Percentiles rank a stretch among this genome's conserved stretches.
Conservation (phyloP, 2,888 invertebrate genomes). For the Apomyelois bistriatella region DNA sequence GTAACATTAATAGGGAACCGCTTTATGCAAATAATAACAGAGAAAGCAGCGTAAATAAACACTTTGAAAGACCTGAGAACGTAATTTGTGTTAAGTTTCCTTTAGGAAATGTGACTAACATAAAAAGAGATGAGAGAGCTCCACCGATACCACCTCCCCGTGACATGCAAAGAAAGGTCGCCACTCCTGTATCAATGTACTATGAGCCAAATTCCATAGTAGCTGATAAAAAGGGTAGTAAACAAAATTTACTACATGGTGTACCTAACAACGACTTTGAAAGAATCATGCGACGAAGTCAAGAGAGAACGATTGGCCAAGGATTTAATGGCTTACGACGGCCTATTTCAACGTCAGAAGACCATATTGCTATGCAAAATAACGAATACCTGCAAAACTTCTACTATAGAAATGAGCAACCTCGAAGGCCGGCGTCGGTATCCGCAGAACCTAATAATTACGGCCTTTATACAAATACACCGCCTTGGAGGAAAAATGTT, state of each 20-base stretch:
- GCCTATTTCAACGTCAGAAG: constrained; percentile 73
- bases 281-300: constrained; percentile 71
- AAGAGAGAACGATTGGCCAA: constrained; percentile 65
- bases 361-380: constrained; percentile 75
- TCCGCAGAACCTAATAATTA: constrained; percentile 75
- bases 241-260: constrained; percentile 54
- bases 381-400: constrained; percentile 59
- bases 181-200: constrained; percentile 73
- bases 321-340: constrained; percentile 68
- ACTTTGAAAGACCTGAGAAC: constrained; percentile 61
- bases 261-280: constrained; percentile 73
- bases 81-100: constrained; percentile 77
- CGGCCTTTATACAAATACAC: constrained; percentile 60
- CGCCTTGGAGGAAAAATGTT: constrained; percentile 60
- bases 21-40: constrained; percentile 59
- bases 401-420: constrained; percentile 59
- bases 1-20: constrained; percentile 58
- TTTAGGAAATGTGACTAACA: constrained; percentile 65
- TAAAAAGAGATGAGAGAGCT: constrained; percentile 67
- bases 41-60: constrained; percentile 56
- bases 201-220: constrained; percentile 63
- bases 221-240: constrained; percentile 48
- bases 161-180: constrained; percentile 83
- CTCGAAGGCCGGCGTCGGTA: constrained; percentile 69
- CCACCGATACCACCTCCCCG: constrained; percentile 91